Base-by-base conservation (phyloP, 2,888 invertebrate genomes). In the Polymixis lichenea region DNA sequence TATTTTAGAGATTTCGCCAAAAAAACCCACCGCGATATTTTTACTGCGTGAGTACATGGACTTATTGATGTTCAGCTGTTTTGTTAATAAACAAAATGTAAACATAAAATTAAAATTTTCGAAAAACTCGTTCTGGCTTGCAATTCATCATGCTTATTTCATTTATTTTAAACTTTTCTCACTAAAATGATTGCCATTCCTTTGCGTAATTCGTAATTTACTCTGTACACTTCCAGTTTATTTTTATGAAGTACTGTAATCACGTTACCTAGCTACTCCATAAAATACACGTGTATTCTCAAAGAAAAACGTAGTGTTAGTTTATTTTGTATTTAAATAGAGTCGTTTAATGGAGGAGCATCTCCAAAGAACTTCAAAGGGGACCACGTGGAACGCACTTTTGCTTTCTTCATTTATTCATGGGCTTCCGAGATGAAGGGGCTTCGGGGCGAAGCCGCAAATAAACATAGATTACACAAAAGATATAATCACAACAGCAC, bases 371-470 rank as follows among this genome's bases (percentile, higher is more conserved):
- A 87, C 87, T 82, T 90, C 88, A 90, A 91, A 89, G 88, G 72
- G 73, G 71, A 81, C 51, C 60, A 77, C 76, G 81, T 84, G 72
- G 76, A 80, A 86, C 86, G 85, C 85, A 87, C 88, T 86, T 91
- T 88, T 90, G 85, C 86, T 88, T 88, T 85, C 88, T 83, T 90
- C 87, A 90, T 87, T 90, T 91, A 90, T 91, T 91, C 90, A 90
- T 87, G 73, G 75, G 61, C 64, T 85, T 80, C 73, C 70, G 81
- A 72, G 84, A 71, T 75, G 75, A 67, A 76, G 51, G 19, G 70
- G 66, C 64, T 85, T 72, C 53, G 82, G 76, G 82, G 80, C 75
- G 69, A 69, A 72, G 87, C 86, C 83, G 71, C 81, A 81, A 79
- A 87, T 72, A 85, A 80, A 86, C 82, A 83, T 80, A 76, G 72